Percentiles rank a stretch among this genome's conserved stretches.
Conservation (phyloP, 2,888 invertebrate genomes). For the Leucania comma region DNA sequence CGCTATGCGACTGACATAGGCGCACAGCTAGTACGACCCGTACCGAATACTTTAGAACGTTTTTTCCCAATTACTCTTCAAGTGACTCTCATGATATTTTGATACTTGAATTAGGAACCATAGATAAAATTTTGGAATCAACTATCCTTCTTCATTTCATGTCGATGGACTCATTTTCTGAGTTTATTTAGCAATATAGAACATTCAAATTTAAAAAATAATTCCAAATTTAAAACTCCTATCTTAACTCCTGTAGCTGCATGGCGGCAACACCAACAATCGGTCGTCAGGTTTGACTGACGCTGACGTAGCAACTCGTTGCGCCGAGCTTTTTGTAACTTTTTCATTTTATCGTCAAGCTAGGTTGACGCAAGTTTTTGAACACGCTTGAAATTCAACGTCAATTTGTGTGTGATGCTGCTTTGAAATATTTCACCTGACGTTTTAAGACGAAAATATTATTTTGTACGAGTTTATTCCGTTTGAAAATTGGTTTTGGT, state of each 20-base stretch:
- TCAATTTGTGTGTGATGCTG: conserved; percentile 60
- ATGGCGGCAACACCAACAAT: conserved; percentile 56
- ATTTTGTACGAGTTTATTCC: conserved; percentile 50
- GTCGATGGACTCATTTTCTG: too few relatives aligned
- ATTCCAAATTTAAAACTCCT: conserved; percentile 24
- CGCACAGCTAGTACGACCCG: too few relatives aligned
- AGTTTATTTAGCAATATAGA: too few relatives aligned
- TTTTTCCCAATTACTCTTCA: too few relatives aligned
- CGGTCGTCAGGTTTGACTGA: conserved; percentile 66
- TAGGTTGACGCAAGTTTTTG: conserved; percentile 54
- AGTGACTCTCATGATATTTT: too few relatives aligned
- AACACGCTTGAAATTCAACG: conserved; percentile 63
- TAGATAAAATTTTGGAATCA: too few relatives aligned
- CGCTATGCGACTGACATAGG: too few relatives aligned
- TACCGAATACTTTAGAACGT: too few relatives aligned
- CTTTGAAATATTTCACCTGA: conserved; percentile 57
- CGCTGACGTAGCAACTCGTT: conserved; percentile 53
- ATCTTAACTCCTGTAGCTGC: conserved; percentile 19
- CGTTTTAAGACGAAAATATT: conserved; percentile 52
- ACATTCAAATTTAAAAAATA: not conserved
- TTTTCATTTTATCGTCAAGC: conserved; percentile 60
- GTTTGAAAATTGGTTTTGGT: conserved; percentile 19
- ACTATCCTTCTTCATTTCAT: too few relatives aligned
- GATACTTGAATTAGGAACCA: too few relatives aligned
- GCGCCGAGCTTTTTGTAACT: conserved; percentile 59